Evolutionary conservation across 64 coral and sea anemone species (phyloP).

Genomic region (Stichodactyla helianthus): DNA sequence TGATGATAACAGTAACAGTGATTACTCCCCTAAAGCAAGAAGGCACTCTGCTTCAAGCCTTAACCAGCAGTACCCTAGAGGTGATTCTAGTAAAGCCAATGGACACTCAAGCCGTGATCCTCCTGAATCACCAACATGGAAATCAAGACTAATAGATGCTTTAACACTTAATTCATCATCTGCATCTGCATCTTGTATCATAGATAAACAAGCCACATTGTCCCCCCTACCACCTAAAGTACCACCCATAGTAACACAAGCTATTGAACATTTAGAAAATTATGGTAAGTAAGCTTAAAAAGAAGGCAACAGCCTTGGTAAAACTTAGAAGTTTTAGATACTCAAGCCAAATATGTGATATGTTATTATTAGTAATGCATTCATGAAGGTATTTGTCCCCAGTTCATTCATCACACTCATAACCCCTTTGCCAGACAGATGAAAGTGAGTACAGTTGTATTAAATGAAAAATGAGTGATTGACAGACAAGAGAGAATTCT

Average conservation of each 20-base stretch:
- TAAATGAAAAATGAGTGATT: slow-evolving; percentile 15
- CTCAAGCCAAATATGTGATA: too few species aligned
- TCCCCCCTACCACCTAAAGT: slow-evolving; percentile 50
- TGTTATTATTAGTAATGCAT: too few species aligned
- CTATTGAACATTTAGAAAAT: slow-evolving; percentile 71
- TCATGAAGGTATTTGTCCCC: background rate
- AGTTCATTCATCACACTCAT: background rate
- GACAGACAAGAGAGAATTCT: background rate
- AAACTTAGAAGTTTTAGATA: too few species aligned
- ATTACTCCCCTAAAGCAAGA: slow-evolving; percentile 52
- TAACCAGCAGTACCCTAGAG: slow-evolving; percentile 58
- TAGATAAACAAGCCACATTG: slow-evolving; percentile 63
- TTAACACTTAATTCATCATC: slow-evolving; percentile 82
- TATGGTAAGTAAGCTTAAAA: slow-evolving; percentile 45
- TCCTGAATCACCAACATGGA: slow-evolving; percentile 78
- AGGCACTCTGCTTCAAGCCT: slow-evolving; percentile 73
- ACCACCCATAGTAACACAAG: slow-evolving; percentile 75
- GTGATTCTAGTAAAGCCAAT: slow-evolving; percentile 9
- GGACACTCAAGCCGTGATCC: slow-evolving; percentile 25
- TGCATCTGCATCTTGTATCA: slow-evolving; percentile 75
- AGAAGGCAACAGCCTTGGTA: too few species aligned
- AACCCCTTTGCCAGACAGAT: background rate
- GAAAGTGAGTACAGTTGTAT: background rate
- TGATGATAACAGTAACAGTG: slow-evolving; percentile 13
- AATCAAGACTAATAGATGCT: slow-evolving; percentile 87